These are phyloP conservation scores for Drosophila melanosoma DNA, from an alignment of 2,888 invertebrate species.

Conservation along the genomic window DNA sequence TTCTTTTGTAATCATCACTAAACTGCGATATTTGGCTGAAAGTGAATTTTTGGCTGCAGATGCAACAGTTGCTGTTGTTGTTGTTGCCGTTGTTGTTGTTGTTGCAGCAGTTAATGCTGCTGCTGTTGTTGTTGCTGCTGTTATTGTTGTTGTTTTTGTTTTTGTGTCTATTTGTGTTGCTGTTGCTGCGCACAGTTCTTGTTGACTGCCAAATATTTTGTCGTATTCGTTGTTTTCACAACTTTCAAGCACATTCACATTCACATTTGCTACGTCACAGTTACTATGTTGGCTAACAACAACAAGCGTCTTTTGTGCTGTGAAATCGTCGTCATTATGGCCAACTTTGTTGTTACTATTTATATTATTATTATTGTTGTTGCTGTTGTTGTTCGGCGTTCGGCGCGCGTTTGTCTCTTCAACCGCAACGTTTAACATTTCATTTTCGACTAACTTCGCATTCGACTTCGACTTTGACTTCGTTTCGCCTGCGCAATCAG, in stretches of 20 bases:
- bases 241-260: slow-evolving; percentile 64
- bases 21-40: slow-evolving; percentile 92
- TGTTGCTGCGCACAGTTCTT: slow-evolving; percentile 33
- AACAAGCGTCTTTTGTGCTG: slow-evolving; percentile 70
- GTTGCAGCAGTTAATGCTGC: slow-evolving; percentile 35
- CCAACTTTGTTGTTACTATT: slow-evolving; percentile 53
- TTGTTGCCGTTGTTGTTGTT: slow-evolving; percentile 26
- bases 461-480: slow-evolving; percentile 58
- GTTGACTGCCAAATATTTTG: slow-evolving; percentile 72
- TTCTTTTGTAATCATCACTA: slow-evolving; percentile 95
- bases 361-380: slow-evolving; percentile 26
- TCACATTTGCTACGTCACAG: slow-evolving; percentile 67
- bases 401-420: slow-evolving; percentile 64
- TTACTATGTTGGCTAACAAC: slow-evolving; percentile 51
- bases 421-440: slow-evolving; percentile 83
- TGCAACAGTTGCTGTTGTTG: slow-evolving; percentile 21
- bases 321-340: slow-evolving; percentile 76
- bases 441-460: slow-evolving; percentile 80
- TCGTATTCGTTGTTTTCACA: slow-evolving; percentile 77
- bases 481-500: slow-evolving; percentile 70
- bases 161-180: slow-evolving; percentile 8
- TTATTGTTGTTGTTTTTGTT: slow-evolving; percentile 25
- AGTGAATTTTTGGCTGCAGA: slow-evolving; percentile 79
- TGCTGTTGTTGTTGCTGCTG: slow-evolving; percentile 29
- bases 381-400: slow-evolving; percentile 43